Conservation (phyloP, 2,888 invertebrate genomes). For the Microctonus aethiopoides region DNA sequence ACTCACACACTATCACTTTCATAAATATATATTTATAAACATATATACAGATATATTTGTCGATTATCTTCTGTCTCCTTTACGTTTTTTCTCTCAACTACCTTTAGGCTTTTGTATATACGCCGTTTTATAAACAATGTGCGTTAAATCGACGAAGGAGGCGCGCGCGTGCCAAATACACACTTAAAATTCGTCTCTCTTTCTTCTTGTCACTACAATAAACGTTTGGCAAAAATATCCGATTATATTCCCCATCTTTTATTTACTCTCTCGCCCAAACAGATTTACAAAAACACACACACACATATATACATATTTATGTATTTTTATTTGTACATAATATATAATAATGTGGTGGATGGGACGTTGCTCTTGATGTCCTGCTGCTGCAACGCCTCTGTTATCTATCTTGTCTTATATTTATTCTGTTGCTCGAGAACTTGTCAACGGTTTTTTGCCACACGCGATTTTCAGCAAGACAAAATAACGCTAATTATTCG, state of each 20-base stretch:
- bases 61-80: not conserved
- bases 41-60: too few relatives aligned
- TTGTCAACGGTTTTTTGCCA: slow-evolving; percentile 16
- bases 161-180: slow-evolving; percentile 24
- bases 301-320: not conserved
- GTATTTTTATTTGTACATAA: slow-evolving; percentile 2
- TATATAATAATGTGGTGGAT: not conserved
- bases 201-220: not conserved
- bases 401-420: not conserved
- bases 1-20: not conserved
- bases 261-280: not conserved
- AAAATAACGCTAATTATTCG: slow-evolving; percentile 1
- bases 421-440: not conserved
- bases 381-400: slow-evolving; percentile 35
- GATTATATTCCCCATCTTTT: slow-evolving; percentile 11
- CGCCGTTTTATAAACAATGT: slow-evolving; percentile 41
- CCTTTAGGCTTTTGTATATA: slow-evolving; percentile 26
- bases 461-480: slow-evolving; percentile 10
- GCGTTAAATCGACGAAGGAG: slow-evolving; percentile 43
- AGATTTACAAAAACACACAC: too few relatives aligned
- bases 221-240: slow-evolving; percentile 4
- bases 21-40: too few relatives aligned
- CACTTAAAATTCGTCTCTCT: slow-evolving; percentile 16
- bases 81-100: slow-evolving; percentile 20
- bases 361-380: slow-evolving; percentile 32